phyloP scores from a whole-genome alignment of 2,113 vertebrate genomes.

The Melierax canorus region DNA sequence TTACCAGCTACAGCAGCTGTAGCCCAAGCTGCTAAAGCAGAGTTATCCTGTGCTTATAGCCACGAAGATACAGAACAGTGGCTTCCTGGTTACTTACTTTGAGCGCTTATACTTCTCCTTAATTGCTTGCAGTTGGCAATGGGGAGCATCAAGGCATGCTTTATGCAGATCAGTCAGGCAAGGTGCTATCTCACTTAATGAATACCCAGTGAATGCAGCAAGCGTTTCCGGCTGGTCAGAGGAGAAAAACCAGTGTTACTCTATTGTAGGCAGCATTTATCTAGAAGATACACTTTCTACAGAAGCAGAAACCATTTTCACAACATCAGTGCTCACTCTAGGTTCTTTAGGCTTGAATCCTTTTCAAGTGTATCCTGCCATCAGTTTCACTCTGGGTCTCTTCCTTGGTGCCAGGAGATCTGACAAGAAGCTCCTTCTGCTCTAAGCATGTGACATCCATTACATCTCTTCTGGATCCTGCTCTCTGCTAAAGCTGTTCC shows the following conservation, averaged over 20 bases:
- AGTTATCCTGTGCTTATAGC: not conserved
- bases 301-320: not conserved
- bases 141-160: conserved; percentile 70
- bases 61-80: not conserved
- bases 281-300: not conserved
- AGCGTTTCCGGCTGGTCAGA: conserved; percentile 82
- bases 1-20: not conserved
- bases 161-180: conserved; percentile 86
- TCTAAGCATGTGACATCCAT: not conserved
- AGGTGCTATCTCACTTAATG: conserved; percentile 79
- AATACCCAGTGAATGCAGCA: conserved; percentile 84
- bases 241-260: not conserved
- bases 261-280: not conserved
- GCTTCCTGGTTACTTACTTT: conserved; percentile 75
- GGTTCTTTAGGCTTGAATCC: not conserved
- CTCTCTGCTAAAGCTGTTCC: not conserved
- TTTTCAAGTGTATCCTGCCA: not conserved
- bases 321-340: not conserved
- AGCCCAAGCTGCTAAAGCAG: not conserved
- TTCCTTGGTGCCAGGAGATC: not conserved
- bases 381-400: not conserved
- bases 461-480: not conserved
- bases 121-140: conserved; percentile 81
- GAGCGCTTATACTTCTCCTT: conserved; percentile 84
- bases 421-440: not conserved